These are phyloP conservation scores for Podocnemis expansa DNA, from an alignment of 2,113 vertebrate species.

Conservation along the genomic window DNA sequence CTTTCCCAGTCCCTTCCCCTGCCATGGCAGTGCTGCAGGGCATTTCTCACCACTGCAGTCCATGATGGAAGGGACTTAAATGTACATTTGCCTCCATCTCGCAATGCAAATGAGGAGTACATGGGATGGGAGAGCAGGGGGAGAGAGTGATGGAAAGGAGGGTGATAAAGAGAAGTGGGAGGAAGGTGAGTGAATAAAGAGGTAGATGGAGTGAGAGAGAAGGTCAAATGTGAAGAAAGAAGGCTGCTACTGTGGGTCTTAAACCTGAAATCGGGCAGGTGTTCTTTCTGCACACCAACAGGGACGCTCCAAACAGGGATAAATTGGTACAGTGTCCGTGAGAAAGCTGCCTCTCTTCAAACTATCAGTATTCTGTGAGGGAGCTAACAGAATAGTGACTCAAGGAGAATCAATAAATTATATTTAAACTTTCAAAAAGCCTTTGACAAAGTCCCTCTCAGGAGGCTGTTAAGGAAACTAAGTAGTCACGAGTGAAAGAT, in stretches of 20 bases:
- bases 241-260: neutral
- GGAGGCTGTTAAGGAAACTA: neutral
- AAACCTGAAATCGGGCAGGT: neutral
- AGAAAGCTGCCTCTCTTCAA: neutral
- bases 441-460: neutral
- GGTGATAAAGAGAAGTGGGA: neutral
- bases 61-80: neutral
- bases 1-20: neutral
- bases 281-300: neutral
- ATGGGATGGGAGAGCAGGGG: neutral
- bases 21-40: neutral
- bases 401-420: neutral
- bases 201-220: neutral
- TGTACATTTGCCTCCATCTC: neutral
- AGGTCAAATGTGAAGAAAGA: neutral
- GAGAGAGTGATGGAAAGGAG: neutral
- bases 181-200: neutral
- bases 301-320: neutral
- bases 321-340: neutral
- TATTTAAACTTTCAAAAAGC: conserved; percentile 16
- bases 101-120: neutral
- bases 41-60: neutral
- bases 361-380: neutral
- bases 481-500: conserved; percentile 2
- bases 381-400: neutral